A percentile compares a stretch with the other conserved stretches of the same genome.
Conservation (phyloP, 2,888 invertebrate genomes). For the Dendrolimus pini region DNA sequence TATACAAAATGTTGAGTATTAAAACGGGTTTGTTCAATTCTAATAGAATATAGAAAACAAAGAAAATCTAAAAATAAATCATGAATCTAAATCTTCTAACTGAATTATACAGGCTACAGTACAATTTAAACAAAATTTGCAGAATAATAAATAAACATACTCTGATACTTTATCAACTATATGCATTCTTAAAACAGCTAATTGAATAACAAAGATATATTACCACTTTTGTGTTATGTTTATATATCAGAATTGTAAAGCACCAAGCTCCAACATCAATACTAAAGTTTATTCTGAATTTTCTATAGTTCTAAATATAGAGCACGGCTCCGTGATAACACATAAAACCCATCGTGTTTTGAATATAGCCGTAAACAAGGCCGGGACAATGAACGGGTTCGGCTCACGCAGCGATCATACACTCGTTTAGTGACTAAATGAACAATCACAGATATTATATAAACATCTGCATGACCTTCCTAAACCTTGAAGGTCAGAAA, state of each 20-base stretch:
- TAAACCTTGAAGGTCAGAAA: constrained; percentile 47
- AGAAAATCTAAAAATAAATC: too few species aligned
- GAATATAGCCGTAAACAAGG: constrained; percentile 38
- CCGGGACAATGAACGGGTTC: constrained; percentile 27
- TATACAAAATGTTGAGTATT: too few species aligned
- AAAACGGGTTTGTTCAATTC: too few species aligned
- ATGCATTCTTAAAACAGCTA: not conserved
- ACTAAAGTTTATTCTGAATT: constrained; percentile 31
- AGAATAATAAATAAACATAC: too few species aligned
- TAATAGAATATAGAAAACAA: too few species aligned
- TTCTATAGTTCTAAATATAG: constrained; percentile 42
- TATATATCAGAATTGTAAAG: constrained; percentile 15
- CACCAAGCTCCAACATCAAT: constrained; percentile 23
- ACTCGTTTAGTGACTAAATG: constrained; percentile 17
- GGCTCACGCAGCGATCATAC: constrained; percentile 30
- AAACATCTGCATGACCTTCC: constrained; percentile 62
- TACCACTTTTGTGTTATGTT: constrained; percentile 7
- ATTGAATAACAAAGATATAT: not conserved
- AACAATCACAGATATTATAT: constrained; percentile 42
- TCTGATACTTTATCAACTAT: too few species aligned
- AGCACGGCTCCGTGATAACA: constrained; percentile 31
- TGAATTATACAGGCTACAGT: too few species aligned
- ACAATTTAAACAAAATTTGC: too few species aligned
- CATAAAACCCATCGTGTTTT: constrained; percentile 26
- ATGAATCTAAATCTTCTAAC: too few species aligned